Evolutionary conservation across 2,113 vertebrate genomes (phyloP).

Genomic region (Caretta caretta): DNA sequence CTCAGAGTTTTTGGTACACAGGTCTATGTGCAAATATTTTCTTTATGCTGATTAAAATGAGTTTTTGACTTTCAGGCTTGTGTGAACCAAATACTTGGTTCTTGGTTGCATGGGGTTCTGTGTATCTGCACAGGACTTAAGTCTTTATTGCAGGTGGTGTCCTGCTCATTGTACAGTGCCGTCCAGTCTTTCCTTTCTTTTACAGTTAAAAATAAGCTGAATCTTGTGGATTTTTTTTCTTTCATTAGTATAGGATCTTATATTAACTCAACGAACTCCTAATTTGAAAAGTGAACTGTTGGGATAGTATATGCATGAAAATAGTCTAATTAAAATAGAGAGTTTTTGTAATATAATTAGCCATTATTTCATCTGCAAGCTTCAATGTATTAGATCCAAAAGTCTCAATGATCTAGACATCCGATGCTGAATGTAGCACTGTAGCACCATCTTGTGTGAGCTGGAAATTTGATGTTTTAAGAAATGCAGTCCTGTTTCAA

Average conservation of each 20-base stretch:
- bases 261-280: background rate
- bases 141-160: background rate
- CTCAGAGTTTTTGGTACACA: background rate
- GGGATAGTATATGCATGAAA: background rate
- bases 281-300: background rate
- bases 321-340: background rate
- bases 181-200: background rate
- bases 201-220: background rate
- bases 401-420: constrained; percentile 1
- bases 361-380: background rate
- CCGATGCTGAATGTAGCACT: constrained; percentile 21
- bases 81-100: background rate
- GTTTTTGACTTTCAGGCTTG: background rate
- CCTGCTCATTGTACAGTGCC: background rate
- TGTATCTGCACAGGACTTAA: background rate
- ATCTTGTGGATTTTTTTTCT: background rate
- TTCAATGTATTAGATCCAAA: background rate
- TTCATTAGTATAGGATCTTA: background rate
- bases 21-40: background rate
- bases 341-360: background rate
- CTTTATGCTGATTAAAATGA: background rate
- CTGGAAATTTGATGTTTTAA: constrained; percentile 13
- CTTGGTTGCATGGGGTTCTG: background rate
- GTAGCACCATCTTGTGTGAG: constrained; percentile 76
- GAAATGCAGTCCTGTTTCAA: background rate